Percentiles rank a stretch among this genome's conserved stretches.
Conservation (phyloP, 2,113 vertebrate species). For the Macquaria australasica region DNA sequence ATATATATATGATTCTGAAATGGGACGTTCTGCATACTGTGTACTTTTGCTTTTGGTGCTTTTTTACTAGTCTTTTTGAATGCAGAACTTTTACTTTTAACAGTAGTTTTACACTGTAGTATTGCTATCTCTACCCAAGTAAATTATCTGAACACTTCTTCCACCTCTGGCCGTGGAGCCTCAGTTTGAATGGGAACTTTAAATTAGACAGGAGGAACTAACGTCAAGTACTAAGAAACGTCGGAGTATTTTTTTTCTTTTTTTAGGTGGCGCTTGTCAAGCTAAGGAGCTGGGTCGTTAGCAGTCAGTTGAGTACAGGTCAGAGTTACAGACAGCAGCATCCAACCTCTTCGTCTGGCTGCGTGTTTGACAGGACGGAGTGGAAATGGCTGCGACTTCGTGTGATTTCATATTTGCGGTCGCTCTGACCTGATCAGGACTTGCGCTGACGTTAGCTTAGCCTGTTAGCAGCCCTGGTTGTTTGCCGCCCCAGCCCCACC, state of each 20-base stretch:
- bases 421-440: slow-evolving; percentile 44
- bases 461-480: slow-evolving; percentile 50
- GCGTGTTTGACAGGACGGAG: accelerated
- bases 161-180: too few species aligned
- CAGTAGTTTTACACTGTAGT: too few species aligned
- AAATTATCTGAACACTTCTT: too few species aligned
- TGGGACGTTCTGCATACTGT: too few species aligned
- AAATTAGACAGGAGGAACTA: slow-evolving; percentile 44
- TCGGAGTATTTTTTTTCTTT: slow-evolving; percentile 15
- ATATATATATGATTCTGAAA: too few species aligned
- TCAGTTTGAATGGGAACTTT: not conserved
- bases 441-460: slow-evolving; percentile 60
- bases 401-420: not conserved
- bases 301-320: slow-evolving; percentile 15
- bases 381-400: slow-evolving; percentile 19
- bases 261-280: slow-evolving; percentile 12
- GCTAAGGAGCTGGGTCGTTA: slow-evolving; percentile 45
- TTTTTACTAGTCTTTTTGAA: too few species aligned
- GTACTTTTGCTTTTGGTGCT: too few species aligned
- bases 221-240: accelerated
- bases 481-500: slow-evolving; percentile 22
- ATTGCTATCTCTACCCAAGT: too few species aligned
- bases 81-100: too few species aligned
- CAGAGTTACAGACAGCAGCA: not conserved
- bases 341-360: not conserved